Evolutionary conservation across 2,113 vertebrate genomes (phyloP).

Genomic region (Ascaphus truei): DNA sequence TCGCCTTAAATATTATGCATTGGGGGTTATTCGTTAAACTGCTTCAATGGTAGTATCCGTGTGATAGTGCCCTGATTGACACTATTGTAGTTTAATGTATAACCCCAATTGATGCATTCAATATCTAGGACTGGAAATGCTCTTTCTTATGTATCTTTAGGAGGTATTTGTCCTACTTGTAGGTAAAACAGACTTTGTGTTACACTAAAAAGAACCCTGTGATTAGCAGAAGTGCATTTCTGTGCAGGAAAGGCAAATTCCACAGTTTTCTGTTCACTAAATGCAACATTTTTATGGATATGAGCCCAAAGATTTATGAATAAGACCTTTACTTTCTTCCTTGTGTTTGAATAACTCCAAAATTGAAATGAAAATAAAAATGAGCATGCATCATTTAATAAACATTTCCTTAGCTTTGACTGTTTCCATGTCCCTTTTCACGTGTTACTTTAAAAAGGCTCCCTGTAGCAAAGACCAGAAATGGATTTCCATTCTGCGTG

Average conservation of each 20-base stretch:
- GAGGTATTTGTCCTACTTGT: too few species aligned
- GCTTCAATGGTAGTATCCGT: too few species aligned
- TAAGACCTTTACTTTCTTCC: constrained; percentile 55
- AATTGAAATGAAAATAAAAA: constrained; percentile 64
- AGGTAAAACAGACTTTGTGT: too few species aligned
- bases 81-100: too few species aligned
- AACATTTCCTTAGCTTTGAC: constrained; percentile 15
- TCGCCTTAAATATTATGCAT: too few species aligned
- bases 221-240: constrained; percentile 51
- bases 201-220: too few species aligned
- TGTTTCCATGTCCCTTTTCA: constrained; percentile 26
- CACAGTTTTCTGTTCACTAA: constrained; percentile 42
- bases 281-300: constrained; percentile 57
- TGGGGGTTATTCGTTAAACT: too few species aligned
- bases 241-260: constrained; percentile 49
- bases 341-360: constrained; percentile 52
- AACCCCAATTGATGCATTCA: too few species aligned
- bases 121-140: too few species aligned
- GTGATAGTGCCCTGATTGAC: too few species aligned
- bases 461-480: background rate
- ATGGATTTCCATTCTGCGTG: background rate
- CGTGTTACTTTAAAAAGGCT: constrained; percentile 12
- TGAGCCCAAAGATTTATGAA: constrained; percentile 62
- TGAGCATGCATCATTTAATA: constrained; percentile 10
- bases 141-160: too few species aligned